phyloP scores from a whole-genome alignment of 2,888 invertebrate species.

The Cheilosia pagana region DNA sequence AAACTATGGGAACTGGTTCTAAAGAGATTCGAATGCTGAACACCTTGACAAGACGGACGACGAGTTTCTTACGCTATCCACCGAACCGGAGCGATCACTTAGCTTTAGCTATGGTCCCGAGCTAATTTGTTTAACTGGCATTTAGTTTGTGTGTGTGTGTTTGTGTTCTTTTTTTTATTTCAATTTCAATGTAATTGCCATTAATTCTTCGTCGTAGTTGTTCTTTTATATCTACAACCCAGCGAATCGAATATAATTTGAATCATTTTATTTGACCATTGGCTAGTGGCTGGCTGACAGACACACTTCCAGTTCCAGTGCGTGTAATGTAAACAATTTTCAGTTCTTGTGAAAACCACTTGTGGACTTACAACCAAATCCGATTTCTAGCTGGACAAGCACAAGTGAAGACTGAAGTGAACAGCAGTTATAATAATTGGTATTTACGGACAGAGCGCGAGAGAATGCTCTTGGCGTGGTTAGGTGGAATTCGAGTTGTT shows the following conservation, averaged over 20 bases:
- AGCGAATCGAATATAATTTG: conserved; percentile 19
- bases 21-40: conserved; percentile 73
- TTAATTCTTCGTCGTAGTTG: conserved; percentile 36
- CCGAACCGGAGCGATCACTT: conserved; percentile 53
- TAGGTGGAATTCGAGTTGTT: conserved; percentile 49
- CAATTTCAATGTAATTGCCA: conserved; percentile 48
- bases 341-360: conserved; percentile 39
- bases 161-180: conserved; percentile 21
- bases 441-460: conserved; percentile 18
- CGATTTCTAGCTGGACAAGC: conserved; percentile 4
- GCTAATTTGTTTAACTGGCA: conserved; percentile 67
- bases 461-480: conserved; percentile 56
- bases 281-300: conserved; percentile 8
- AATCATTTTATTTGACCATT: conserved; percentile 29
- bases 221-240: conserved; percentile 7
- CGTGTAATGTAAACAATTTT: conserved; percentile 24
- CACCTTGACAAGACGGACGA: conserved; percentile 73
- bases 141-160: conserved; percentile 32
- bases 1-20: conserved; percentile 73
- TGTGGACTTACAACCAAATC: conserved; percentile 18
- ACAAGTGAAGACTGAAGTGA: neutral
- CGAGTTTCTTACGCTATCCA: conserved; percentile 54
- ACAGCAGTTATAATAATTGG: neutral
- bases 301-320: conserved; percentile 12
- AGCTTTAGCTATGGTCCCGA: conserved; percentile 35